Conservation (phyloP, 2,113 vertebrate species). For the Alces alces region DNA sequence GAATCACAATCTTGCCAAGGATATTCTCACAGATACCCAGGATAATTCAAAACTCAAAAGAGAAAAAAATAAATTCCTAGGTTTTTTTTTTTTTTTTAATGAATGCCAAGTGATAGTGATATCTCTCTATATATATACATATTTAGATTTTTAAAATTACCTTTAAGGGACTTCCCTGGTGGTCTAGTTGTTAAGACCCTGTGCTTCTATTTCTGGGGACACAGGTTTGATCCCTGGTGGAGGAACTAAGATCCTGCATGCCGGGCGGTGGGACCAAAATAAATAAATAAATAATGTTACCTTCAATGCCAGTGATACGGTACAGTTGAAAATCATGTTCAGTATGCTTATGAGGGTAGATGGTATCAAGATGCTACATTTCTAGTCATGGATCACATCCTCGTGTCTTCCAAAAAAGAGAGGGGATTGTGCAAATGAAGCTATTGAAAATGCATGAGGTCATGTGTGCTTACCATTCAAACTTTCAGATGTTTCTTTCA, state of each 20-base stretch:
- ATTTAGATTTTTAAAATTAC: background rate
- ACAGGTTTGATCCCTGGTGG: fast-evolving
- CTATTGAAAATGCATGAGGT: background rate
- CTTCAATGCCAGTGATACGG: background rate
- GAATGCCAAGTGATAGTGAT: background rate
- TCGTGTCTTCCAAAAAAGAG: background rate
- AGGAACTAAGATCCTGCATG: background rate
- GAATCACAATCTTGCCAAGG: background rate
- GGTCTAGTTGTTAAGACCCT: background rate
- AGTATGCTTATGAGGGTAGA: background rate
- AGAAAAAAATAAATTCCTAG: slow-evolving; percentile 33
- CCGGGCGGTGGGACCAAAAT: background rate
- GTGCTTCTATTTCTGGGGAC: background rate
- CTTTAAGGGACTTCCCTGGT: background rate
- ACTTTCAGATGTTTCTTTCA: background rate
- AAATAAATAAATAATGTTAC: background rate
- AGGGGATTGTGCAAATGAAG: background rate
- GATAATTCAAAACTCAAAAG: slow-evolving; percentile 41
- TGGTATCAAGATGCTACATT: background rate
- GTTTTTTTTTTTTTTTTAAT: slow-evolving; percentile 12
- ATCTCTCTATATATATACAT: background rate
- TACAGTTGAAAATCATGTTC: slow-evolving; percentile 1
- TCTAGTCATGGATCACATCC: background rate
- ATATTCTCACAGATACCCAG: slow-evolving; percentile 49
- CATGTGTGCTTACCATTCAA: background rate